Base-by-base conservation (phyloP, 2,797 vertebrate genomes). In the Potorous gilbertii region DNA sequence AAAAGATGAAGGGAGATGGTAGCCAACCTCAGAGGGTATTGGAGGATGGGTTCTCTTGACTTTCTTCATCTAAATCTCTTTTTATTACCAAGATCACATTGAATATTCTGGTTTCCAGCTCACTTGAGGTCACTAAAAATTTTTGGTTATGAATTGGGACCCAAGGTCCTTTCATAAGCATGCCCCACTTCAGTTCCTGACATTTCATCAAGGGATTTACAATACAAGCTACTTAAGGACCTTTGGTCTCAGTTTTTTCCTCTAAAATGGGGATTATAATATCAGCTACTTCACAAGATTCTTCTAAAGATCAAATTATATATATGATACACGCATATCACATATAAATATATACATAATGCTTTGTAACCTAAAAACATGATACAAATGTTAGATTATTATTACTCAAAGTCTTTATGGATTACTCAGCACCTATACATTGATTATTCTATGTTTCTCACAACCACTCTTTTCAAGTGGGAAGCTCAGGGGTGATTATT, bases 31-130 rank as follows among this genome's bases (percentile, higher is more conserved):
- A 40, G 16, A 74, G 16, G 9, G 21, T 2, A 87, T 87, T 40
- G 50, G 74, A 27, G 24, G 6, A 27, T 16, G 24, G 74, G 40
- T 46, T 81, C 24, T 87, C 21, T 92, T 95, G 91, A 56, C 96
- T 96, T 96, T 54, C 96, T 95, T 95, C 96, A 96, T 66, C 81
- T 92, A 50, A 40, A 34, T 92, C 91, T 97, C 16, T 0, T 93
- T 89, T 93, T 97, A 96, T 95, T 94, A 92, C 97, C 87, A 97
- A 94, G 94, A 92, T 90, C 91, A 95, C 92, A 98, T 91, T 95
- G 92, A 91, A 94, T 94, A 94, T 92, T 92, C 90, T 94, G 94
- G n/a, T 57, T 95, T 28, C 56, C 29, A 91, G 90, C 91, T 29
- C 66, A 93, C 93, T 34, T n/a, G 13, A 93, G 90, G 54, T 95